These are phyloP conservation scores for Prionailurus bengalensis DNA, from an alignment of 2,113 vertebrate genomes.

Conservation along the genomic window DNA sequence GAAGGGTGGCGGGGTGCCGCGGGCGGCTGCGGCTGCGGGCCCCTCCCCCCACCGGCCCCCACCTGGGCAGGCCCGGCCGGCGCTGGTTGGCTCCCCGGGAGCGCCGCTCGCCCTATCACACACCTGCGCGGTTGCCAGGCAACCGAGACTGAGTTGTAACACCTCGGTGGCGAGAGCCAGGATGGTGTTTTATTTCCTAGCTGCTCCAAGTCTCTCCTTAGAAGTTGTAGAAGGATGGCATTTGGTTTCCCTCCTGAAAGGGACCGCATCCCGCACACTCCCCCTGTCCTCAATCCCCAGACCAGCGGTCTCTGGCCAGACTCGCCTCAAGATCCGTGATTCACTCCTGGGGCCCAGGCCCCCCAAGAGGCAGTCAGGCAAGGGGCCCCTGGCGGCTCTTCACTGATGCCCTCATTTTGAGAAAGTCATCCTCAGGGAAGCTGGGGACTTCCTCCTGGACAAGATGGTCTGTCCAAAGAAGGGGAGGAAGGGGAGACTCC, in stretches of 20 bases:
- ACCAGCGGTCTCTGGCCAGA: neutral
- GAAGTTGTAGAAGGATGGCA: conserved; percentile 70
- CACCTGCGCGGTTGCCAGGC: conserved; percentile 80
- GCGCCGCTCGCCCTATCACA: conserved; percentile 66
- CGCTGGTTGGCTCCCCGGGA: conserved; percentile 75
- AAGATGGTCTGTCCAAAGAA: neutral
- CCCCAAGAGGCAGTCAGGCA: neutral
- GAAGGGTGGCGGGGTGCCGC: neutral
- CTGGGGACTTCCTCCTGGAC: neutral
- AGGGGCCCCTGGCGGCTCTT: neutral
- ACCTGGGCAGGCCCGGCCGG: conserved; percentile 47
- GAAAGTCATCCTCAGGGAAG: neutral
- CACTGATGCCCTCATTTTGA: neutral
- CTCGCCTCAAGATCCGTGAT: neutral
- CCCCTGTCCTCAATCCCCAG: neutral
- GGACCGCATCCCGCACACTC: neutral
- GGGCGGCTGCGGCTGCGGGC: neutral
- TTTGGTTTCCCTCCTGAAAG: conserved; percentile 16
- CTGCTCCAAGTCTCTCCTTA: conserved; percentile 59
- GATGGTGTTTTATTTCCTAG: conserved; percentile 54
- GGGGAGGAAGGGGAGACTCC: neutral
- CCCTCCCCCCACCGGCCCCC: neutral
- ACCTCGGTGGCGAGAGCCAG: conserved; percentile 60
- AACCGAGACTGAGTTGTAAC: conserved; percentile 78
- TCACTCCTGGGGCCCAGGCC: neutral